Evolutionary conservation across 1,140 invertebrate genomes (phyloP).

Genomic region (Aporrectodea caliginosa): DNA sequence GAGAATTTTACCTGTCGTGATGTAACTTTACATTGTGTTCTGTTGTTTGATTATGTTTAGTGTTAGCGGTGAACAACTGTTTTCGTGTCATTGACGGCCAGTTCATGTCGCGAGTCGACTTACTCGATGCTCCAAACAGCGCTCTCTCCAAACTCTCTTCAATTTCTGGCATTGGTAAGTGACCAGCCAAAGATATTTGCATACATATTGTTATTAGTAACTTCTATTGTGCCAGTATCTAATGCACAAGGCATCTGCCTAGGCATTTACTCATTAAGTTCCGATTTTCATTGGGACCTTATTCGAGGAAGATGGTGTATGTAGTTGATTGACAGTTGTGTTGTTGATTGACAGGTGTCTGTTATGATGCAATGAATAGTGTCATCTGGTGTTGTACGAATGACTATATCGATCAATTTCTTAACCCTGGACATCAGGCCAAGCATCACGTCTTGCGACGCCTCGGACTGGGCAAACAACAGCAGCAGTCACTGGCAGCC

Average conservation of each 20-base stretch:
- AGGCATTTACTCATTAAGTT: too few relatives aligned
- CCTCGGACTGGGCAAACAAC: constrained; percentile 36
- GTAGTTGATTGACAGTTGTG: too few relatives aligned
- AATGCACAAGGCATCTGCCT: too few relatives aligned
- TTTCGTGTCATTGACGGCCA: constrained; percentile 48
- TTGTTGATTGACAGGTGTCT: too few relatives aligned
- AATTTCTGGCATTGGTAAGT: constrained; percentile 42
- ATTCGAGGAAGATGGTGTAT: too few relatives aligned
- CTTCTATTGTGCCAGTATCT: neutral
- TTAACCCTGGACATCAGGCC: constrained; percentile 52
- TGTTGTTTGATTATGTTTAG: too few relatives aligned
- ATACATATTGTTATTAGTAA: neutral
- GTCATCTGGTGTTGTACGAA: constrained; percentile 50
- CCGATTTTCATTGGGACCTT: too few relatives aligned
- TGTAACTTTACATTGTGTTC: too few relatives aligned
- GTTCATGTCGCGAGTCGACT: constrained; percentile 44
- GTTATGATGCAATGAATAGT: constrained; percentile 54
- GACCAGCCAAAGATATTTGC: neutral
- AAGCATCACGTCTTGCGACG: constrained; percentile 44
- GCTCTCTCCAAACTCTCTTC: constrained; percentile 46
- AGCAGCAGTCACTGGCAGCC: neutral
- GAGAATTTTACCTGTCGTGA: too few relatives aligned
- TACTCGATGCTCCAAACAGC: constrained; percentile 50
- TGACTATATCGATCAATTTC: constrained; percentile 54
- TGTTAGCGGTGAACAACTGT: constrained; percentile 47